phyloP scores from a whole-genome alignment of 2,113 vertebrate genomes.

The Glareola pratincola region DNA sequence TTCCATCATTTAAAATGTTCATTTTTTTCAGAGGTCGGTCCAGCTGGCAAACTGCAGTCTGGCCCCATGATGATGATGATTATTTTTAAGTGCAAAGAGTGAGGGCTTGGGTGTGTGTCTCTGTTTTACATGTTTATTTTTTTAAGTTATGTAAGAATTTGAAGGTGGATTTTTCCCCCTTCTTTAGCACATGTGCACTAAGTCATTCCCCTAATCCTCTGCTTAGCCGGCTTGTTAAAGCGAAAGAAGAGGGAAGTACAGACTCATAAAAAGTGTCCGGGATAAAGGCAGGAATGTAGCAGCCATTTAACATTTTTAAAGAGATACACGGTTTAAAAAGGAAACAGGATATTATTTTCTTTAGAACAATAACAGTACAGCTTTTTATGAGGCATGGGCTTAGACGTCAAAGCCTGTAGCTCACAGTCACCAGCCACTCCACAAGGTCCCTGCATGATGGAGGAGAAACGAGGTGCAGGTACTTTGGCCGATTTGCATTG shows the following conservation, averaged over 20 bases:
- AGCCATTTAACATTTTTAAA: neutral
- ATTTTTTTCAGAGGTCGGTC: neutral
- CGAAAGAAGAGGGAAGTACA: neutral
- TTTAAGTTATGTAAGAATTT: conserved; percentile 6
- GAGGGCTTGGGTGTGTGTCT: neutral
- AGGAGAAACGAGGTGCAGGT: fast-evolving
- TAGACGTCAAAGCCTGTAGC: neutral
- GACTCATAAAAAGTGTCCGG: neutral
- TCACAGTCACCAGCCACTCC: neutral
- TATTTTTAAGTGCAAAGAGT: neutral
- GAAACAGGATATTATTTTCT: conserved; percentile 9
- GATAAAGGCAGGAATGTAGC: conserved; percentile 38
- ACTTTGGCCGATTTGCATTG: neutral
- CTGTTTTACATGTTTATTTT: neutral
- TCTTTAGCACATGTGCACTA: neutral
- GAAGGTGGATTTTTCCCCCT: neutral
- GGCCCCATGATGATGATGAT: neutral
- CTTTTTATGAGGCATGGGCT: neutral
- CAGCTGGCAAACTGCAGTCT: neutral
- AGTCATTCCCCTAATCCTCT: conserved; percentile 1
- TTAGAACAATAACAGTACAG: neutral
- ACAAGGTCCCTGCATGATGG: fast-evolving
- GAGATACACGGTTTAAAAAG: neutral
- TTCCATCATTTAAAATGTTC: neutral
- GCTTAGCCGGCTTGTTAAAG: conserved; percentile 16